Base-by-base conservation (phyloP, 2,113 vertebrate genomes). In the Pterocles gutturalis region DNA sequence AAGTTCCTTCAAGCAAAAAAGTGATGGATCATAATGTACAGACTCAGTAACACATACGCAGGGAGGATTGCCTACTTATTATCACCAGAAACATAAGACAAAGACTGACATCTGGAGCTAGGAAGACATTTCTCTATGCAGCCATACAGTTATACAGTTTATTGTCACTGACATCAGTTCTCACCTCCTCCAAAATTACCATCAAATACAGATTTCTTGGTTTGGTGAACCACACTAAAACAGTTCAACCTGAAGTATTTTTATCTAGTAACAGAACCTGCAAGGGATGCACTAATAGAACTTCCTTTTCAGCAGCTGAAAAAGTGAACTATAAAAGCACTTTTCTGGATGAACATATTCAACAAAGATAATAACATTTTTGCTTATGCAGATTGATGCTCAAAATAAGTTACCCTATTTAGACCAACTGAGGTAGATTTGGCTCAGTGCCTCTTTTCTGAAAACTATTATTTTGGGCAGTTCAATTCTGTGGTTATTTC, bases 201-300 rank as follows among this genome's bases (percentile, higher is more conserved):
- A 4, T 31, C 26, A 60, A 7, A 12, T 66, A 69, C 19, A 60
- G 20, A 34, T 51, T 48, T 55, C 19, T 76, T 31, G 7, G 8
- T 34, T 43, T 85, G 54, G 11, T 53, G 29, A 80, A 57, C 18
- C 16, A 17, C 43, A 48, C 3, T 5, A 45, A 84, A 84, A 57
- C 20, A 31, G 5, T 62, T 83, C 10, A 58, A 7, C 5, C 9
- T 48, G 11, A 60, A 28, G 17, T 4, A 49, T 85, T 72, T 92
- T 61, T 10, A n/a, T 25, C 20, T 41, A 28, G n/a, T 14, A 48
- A 13, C 17, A 64, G 24, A 82, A 51, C 3, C 17, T 46, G 7
- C 9, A 65, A 31, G 2, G 9, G 9, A 22, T 66, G 6, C 5
- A 33, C 0, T 6, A 62, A 43, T 9, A 22, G 4, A 46, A 15